phyloP scores from a whole-genome alignment of 2,113 vertebrate species.

The Aegotheles bennettii region DNA sequence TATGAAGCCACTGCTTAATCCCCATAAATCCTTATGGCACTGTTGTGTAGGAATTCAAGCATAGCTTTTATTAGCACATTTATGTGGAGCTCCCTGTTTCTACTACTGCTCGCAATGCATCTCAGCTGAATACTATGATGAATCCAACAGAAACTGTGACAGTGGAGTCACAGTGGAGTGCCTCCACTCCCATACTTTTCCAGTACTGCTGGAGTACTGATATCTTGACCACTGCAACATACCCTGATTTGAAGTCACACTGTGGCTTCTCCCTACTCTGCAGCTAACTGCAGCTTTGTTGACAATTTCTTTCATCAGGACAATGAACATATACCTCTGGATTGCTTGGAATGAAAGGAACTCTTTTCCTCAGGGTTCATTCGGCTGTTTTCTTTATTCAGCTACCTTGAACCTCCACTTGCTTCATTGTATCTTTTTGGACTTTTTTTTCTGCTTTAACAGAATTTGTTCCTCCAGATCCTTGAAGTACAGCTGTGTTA shows the following conservation, averaged over 20 bases:
- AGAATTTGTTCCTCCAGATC: neutral
- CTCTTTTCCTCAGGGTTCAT: conserved; percentile 48
- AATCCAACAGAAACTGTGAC: neutral
- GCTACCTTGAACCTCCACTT: neutral
- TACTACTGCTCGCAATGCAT: neutral
- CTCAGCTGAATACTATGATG: neutral
- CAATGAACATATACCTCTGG: conserved; percentile 4
- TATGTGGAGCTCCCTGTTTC: neutral
- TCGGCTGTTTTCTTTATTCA: neutral
- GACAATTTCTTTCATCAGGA: conserved; percentile 1
- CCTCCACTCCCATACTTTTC: neutral
- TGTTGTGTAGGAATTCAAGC: neutral
- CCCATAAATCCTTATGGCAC: neutral
- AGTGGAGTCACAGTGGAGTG: neutral
- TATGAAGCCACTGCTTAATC: neutral
- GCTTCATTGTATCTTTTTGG: neutral
- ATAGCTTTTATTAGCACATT: neutral
- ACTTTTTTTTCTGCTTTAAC: neutral
- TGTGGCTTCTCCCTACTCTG: neutral
- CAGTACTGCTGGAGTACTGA: neutral
- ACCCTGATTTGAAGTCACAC: neutral
- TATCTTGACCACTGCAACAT: neutral
- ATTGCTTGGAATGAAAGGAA: conserved; percentile 55
- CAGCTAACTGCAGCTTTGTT: neutral
- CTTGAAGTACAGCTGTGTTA: neutral